Conservation (phyloP, 2,113 vertebrate species). For the Corythaeola cristata region DNA sequence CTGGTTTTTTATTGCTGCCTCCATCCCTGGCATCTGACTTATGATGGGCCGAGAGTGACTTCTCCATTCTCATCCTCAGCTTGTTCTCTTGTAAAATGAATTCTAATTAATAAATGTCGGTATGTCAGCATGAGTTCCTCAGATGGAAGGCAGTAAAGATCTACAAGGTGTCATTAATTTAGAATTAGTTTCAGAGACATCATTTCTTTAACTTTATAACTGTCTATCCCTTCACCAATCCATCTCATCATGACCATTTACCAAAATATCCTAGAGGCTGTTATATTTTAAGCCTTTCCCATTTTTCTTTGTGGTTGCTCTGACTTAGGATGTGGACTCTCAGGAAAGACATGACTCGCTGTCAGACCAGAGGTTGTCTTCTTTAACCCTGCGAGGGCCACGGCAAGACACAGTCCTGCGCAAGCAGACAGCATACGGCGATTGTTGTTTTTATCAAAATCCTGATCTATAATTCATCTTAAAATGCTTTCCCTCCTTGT, state of each 20-base stretch:
- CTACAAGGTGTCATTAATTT: slow-evolving; percentile 29
- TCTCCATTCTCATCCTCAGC: background rate
- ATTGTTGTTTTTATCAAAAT: background rate
- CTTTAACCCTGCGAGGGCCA: background rate
- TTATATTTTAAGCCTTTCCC: background rate
- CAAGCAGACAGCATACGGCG: background rate
- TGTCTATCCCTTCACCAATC: background rate
- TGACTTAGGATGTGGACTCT: background rate
- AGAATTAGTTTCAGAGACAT: slow-evolving; percentile 51
- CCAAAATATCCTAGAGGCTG: background rate
- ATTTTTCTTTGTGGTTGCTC: slow-evolving; percentile 23
- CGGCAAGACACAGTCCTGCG: background rate
- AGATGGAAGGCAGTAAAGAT: slow-evolving; percentile 31
- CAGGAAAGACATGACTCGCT: background rate
- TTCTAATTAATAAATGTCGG: background rate
- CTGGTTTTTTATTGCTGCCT: background rate
- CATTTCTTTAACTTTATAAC: slow-evolving; percentile 55
- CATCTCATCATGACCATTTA: background rate
- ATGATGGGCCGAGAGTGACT: background rate
- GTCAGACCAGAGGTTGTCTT: background rate
- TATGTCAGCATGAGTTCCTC: background rate
- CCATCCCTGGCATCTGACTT: background rate
- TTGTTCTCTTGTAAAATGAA: background rate
- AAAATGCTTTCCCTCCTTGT: slow-evolving; percentile 1
- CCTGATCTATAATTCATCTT: slow-evolving; percentile 44